Base-by-base conservation (phyloP, 2,113 vertebrate species). In the Hippocampus comes region DNA sequence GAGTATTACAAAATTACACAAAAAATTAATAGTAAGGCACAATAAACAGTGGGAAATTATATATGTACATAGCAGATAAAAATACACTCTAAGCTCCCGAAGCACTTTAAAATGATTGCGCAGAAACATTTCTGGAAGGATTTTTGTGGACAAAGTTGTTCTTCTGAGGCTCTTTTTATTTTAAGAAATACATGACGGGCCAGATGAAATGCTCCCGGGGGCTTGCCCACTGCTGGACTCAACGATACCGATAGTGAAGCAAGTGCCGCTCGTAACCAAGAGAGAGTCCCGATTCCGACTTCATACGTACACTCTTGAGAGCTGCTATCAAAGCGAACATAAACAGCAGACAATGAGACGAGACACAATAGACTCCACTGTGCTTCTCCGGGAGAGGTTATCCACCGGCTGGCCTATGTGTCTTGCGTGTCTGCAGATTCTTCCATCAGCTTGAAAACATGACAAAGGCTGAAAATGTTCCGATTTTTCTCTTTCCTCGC, bases 251-350 rank as follows among this genome's bases (percentile, higher is more conserved):
- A 34, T 34, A 34, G 59, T 34, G 25, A 61, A 17, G 59, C 27
- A 61, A 61, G 17, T 61, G 27, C 5, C 59, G 27, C 56, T 27
- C 56, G 23, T 59, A 27, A 27, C 56, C 9, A 27, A 59, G 56
- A 25, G 27, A 61, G 72, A 79, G 68, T 74, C 63, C 15, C 9
- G n/a, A 21, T 59, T 70, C 69, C 78, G 85, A 80, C 75, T 79
- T 88, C 84, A 86, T 80, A 86, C 68, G 18, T 82, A 82, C 84
- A 86, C 74, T 80, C 71, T 23, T 23, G 57, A 71, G 65, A 75
- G 66, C 70, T 76, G 80, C 85, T 88, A 90, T 87, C 81, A 81
- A 69, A 87, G 73, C 67, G 78, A 82, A 90, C 84, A 83, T 80
- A 78, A 82, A 82, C 74, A 79, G 79, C 89, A 82, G 84, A 80